Base-by-base conservation (phyloP, 1,140 invertebrate species). In the Lasioglossum baleicum region DNA sequence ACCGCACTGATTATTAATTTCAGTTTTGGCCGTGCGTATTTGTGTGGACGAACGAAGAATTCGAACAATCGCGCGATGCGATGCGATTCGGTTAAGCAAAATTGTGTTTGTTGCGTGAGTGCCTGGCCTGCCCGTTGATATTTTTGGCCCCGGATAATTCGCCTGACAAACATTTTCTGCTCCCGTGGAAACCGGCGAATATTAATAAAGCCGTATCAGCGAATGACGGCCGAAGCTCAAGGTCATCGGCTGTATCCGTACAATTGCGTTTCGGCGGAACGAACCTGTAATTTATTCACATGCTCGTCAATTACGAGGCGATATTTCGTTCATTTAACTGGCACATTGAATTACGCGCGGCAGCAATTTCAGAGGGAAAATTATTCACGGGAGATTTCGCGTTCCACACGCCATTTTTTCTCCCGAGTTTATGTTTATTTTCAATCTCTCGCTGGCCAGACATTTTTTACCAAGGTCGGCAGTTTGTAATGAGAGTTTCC, bases 1-100 rank as follows among this genome's bases (percentile, higher is more conserved):
- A n/a, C 40, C 26, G 42, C 42, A 44, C 15, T 15, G 66, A 48
- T 17, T 60, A 66, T 42, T 75, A 69, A 76, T 68, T 35, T 69
- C 40, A 56, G 20, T 69, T 69, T 64, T 42, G 10, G 7, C 35
- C 3, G 35, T 35, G 35, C 3, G 35, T 35, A 5, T 35, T 35
- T 35, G 2, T 13, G 5, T 10, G 15, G 8, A 31, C 31, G n/a
- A 4, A 35, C 15, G 22, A n/a, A 58, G 35, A 31, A 67, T 31
- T 31, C 22, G 51, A 56, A 53, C 26, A 67, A 6, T 1, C 44
- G 2, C 10, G 44, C 10, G 44, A 48, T 11, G 44, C 44, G 44
- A 4, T 0, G 3, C 11, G 42, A 6, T 13, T 67, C 64, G 8
- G 20, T 22, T 22, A 48, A 67, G 48, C 40, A 51, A 48, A 67